A percentile compares a stretch with the other conserved stretches of the same genome.
Conservation (phyloP, 2,888 invertebrate species). For the Melieria crassipennis region DNA sequence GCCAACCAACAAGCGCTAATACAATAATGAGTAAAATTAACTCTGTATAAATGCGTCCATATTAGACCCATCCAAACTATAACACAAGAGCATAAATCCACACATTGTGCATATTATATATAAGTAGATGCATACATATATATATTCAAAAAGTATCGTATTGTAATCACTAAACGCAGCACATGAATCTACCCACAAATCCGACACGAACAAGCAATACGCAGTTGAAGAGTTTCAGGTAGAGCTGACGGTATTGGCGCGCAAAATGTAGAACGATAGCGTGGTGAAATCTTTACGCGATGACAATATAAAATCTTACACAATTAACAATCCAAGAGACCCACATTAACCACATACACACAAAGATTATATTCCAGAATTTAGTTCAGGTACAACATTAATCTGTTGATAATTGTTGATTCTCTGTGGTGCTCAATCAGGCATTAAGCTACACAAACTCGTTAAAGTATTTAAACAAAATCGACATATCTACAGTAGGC, state of each 20-base stretch:
- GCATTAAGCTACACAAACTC: too few relatives aligned
- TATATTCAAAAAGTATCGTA: neutral
- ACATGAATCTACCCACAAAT: neutral
- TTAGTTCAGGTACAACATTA: too few relatives aligned
- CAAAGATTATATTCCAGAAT: too few relatives aligned
- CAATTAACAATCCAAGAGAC: constrained; percentile 13
- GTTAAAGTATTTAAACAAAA: too few relatives aligned
- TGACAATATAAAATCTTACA: constrained; percentile 38
- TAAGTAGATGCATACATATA: constrained; percentile 36
- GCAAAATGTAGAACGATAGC: constrained; percentile 24
- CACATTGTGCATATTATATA: neutral
- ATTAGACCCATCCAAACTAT: too few relatives aligned
- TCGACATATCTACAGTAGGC: too few relatives aligned
- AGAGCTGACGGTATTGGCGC: neutral
- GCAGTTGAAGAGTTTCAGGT: neutral
- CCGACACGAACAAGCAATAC: neutral
- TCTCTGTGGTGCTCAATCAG: too few relatives aligned
- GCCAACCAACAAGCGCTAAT: too few relatives aligned
- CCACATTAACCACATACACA: too few relatives aligned
- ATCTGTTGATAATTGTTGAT: too few relatives aligned
- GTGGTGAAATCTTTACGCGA: constrained; percentile 33
- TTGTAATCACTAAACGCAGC: constrained; percentile 1
- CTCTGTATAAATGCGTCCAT: too few relatives aligned
- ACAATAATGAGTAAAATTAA: too few relatives aligned
- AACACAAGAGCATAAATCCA: neutral